phyloP scores from a whole-genome alignment of 2,113 vertebrate genomes.

The Brachyhypopomus gauderio region DNA sequence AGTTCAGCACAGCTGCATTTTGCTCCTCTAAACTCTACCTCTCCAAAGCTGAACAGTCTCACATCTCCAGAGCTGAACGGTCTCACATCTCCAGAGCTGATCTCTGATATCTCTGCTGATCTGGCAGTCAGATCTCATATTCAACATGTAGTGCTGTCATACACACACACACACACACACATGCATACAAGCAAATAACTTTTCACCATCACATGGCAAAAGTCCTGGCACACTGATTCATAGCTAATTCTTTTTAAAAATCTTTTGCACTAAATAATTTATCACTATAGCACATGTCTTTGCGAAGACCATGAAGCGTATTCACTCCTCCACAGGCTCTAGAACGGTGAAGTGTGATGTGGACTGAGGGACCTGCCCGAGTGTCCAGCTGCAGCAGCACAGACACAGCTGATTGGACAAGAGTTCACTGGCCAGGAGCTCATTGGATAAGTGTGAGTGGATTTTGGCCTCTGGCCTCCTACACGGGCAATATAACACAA shows the following conservation, averaged over 20 bases:
- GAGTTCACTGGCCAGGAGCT: background rate
- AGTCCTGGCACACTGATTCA: background rate
- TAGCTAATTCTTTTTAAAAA: background rate
- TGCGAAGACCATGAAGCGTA: too few species aligned
- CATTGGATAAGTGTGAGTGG: constrained; percentile 52
- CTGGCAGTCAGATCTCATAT: constrained; percentile 49
- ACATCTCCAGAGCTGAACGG: constrained; percentile 65
- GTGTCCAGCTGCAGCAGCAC: too few species aligned
- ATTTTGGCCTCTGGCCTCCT: constrained; percentile 59
- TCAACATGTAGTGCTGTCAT: constrained; percentile 33
- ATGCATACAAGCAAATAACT: constrained; percentile 2
- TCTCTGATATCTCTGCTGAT: constrained; percentile 65
- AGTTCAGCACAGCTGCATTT: constrained; percentile 76
- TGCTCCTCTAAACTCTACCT: constrained; percentile 68
- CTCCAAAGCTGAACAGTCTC: constrained; percentile 77
- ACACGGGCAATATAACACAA: constrained; percentile 55
- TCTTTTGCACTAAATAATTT: background rate
- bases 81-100: too few species aligned
- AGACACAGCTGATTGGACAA: too few species aligned
- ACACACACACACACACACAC: constrained; percentile 7
- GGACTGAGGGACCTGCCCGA: too few species aligned
- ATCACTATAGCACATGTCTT: background rate
- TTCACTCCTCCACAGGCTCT: too few species aligned
- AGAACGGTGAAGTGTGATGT: too few species aligned
- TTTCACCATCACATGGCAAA: constrained; percentile 15